Evolutionary conservation across 1,140 invertebrate genomes (phyloP).

Genomic region (Aphis craccivora): DNA sequence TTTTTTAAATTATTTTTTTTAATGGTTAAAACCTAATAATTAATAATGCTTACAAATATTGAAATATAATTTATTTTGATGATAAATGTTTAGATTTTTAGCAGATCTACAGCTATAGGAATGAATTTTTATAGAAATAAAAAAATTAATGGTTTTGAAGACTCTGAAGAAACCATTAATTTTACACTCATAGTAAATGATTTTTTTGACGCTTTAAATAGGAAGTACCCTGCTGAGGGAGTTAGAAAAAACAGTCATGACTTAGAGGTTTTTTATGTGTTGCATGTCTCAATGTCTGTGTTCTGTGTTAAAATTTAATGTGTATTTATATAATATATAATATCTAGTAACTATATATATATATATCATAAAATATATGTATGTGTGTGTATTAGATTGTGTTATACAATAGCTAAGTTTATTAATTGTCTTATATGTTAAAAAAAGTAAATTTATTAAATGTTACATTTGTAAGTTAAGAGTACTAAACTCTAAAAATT

Average conservation of each 20-base stretch:
- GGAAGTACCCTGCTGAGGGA: neutral
- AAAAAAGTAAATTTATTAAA: neutral
- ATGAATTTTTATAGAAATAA: neutral
- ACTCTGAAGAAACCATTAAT: neutral
- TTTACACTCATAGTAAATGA: neutral
- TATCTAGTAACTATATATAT: no score
- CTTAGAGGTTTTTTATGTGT: neutral
- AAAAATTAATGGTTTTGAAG: neutral
- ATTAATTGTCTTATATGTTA: neutral
- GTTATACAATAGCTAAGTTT: neutral
- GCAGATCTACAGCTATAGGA: neutral
- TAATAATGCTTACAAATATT: no score
- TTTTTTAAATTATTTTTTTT: no score
- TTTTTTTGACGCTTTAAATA: neutral
- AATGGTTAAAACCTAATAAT: no score
- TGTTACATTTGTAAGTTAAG: neutral
- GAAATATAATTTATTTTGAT: neutral
- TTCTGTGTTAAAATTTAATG: neutral
- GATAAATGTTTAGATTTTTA: neutral
- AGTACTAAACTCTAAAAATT: no score
- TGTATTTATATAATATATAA: no score
- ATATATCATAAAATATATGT: no score
- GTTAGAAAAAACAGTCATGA: neutral
- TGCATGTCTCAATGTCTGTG: neutral
- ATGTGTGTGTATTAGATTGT: no score